Percentiles rank a stretch among this genome's conserved stretches.
Evolutionary conservation across 2,797 vertebrate genomes (phyloP).

Genomic region (Stomatorhinus walkeri): DNA sequence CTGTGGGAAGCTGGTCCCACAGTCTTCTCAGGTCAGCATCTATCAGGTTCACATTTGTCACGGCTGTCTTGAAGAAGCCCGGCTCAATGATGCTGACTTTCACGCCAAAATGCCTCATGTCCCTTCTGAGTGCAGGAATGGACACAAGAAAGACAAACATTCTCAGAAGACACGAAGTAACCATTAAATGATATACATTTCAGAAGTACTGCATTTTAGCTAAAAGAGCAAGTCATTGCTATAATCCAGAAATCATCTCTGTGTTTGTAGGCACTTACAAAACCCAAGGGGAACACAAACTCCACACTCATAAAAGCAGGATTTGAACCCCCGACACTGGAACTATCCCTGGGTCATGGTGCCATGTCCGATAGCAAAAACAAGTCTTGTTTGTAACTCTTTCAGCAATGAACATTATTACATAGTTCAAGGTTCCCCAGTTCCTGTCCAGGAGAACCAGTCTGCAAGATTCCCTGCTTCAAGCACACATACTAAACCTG

Average conservation of each 20-base stretch:
- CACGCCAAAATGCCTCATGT: constrained; percentile 65
- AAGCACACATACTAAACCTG: background rate
- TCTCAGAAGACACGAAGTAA: background rate
- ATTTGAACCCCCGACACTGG: background rate
- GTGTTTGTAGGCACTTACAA: background rate
- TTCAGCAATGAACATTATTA: background rate
- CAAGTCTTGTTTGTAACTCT: background rate
- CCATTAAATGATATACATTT: background rate
- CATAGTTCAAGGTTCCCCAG: background rate
- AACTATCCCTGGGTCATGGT: background rate
- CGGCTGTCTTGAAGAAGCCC: constrained; percentile 64
- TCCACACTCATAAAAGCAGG: background rate
- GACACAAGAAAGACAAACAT: background rate
- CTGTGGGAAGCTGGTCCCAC: constrained; percentile 58
- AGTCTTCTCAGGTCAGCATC: constrained; percentile 53
- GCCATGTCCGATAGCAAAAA: background rate
- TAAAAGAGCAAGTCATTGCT: background rate
- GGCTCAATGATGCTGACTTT: constrained; percentile 72
- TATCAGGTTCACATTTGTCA: constrained; percentile 49
- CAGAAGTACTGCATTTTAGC: background rate
- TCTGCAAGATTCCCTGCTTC: background rate
- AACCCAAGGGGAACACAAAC: background rate
- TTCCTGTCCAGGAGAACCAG: background rate
- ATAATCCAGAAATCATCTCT: background rate
- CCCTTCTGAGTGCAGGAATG: constrained; percentile 48